phyloP scores from a whole-genome alignment of 2,888 invertebrate genomes.

The Cerastoderma edule region DNA sequence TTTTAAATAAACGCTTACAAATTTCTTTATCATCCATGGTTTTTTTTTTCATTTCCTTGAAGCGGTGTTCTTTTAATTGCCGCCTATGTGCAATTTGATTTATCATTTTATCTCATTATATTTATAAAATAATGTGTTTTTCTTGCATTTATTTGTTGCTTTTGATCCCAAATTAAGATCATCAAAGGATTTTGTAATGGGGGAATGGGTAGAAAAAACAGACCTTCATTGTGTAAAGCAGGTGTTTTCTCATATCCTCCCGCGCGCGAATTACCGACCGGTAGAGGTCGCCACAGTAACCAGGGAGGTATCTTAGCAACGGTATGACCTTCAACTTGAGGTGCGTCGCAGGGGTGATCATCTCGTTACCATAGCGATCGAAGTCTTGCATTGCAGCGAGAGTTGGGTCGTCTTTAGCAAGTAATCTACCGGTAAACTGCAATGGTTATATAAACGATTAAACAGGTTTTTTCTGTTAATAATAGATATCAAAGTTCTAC shows the following conservation, averaged over 20 bases:
- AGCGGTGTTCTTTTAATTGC: too few species aligned
- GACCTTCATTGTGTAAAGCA: slow-evolving; percentile 58
- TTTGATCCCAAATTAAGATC: too few species aligned
- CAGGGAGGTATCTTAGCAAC: slow-evolving; percentile 61
- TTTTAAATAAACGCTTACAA: too few species aligned
- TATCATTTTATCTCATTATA: too few species aligned
- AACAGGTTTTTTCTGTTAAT: too few species aligned
- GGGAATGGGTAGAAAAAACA: not conserved
- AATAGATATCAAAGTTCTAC: too few species aligned
- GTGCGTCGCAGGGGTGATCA: slow-evolving; percentile 63
- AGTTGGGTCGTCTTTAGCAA: slow-evolving; percentile 42
- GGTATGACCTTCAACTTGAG: slow-evolving; percentile 60
- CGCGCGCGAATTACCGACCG: slow-evolving; percentile 39
- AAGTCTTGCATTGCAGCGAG: slow-evolving; percentile 52
- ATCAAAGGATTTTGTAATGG: not conserved
- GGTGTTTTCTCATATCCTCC: slow-evolving; percentile 28
- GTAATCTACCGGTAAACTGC: slow-evolving; percentile 58
- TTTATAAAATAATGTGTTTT: too few species aligned
- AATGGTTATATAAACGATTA: too few species aligned
- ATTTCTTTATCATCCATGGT: too few species aligned
- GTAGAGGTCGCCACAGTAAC: slow-evolving; percentile 61
- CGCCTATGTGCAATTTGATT: too few species aligned
- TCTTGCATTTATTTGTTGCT: too few species aligned
- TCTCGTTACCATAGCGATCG: slow-evolving; percentile 60
- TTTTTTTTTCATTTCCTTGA: too few species aligned